Evolutionary conservation across 1,140 invertebrate species (phyloP).

Genomic region (Euwallacea fornicatus): DNA sequence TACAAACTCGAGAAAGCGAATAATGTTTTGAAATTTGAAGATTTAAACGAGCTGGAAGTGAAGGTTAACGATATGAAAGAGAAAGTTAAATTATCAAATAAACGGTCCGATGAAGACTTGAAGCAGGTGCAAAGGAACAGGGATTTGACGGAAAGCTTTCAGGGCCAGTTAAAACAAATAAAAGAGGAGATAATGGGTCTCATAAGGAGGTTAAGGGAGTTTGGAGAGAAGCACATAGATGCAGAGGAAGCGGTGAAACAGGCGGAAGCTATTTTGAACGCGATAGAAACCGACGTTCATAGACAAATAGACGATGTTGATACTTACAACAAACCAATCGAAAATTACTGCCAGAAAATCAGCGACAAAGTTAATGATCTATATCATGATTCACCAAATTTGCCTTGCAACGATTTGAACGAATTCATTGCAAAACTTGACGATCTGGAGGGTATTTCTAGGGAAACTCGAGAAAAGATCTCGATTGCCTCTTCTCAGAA

Average conservation of each 20-base stretch:
- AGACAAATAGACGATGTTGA: slow-evolving; percentile 32
- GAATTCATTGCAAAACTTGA: slow-evolving; percentile 42
- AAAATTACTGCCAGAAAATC: slow-evolving; percentile 38
- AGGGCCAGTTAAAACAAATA: slow-evolving; percentile 11
- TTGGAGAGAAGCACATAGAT: slow-evolving; percentile 45
- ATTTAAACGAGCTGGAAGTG: slow-evolving; percentile 45
- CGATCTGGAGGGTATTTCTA: slow-evolving; percentile 31
- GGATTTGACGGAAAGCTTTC: not conserved
- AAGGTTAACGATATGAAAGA: slow-evolving; percentile 36
- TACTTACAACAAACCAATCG: slow-evolving; percentile 23
- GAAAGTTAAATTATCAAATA: slow-evolving; percentile 27
- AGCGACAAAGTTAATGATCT: slow-evolving; percentile 33
- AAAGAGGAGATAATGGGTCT: slow-evolving; percentile 10
- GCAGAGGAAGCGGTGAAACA: slow-evolving; percentile 43
- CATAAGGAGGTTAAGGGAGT: slow-evolving; percentile 32
- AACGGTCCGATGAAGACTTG: not conserved
- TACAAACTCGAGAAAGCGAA: slow-evolving; percentile 55
- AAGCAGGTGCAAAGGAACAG: not conserved
- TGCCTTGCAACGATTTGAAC: slow-evolving; percentile 32
- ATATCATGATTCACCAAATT: slow-evolving; percentile 18
- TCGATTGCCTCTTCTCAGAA: slow-evolving; percentile 38
- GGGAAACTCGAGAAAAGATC: slow-evolving; percentile 19
- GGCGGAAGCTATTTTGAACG: slow-evolving; percentile 40
- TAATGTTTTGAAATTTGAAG: slow-evolving; percentile 54
- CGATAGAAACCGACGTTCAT: slow-evolving; percentile 39